These are phyloP conservation scores for Coronaproctus castanopsis DNA, from an alignment of 2,888 invertebrate species.

Conservation along the genomic window DNA sequence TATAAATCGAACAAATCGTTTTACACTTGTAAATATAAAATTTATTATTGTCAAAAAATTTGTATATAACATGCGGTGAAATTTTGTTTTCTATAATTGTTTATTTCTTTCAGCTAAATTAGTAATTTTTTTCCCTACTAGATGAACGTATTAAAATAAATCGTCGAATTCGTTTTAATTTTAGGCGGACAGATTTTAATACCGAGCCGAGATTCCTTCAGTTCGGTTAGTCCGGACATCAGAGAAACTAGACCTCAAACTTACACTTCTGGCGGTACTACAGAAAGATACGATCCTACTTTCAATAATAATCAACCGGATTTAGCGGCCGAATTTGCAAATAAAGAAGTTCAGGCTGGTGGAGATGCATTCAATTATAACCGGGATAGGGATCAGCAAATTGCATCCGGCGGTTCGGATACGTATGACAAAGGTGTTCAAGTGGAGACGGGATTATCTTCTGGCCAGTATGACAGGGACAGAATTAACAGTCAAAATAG, in stretches of 20 bases:
- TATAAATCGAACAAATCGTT: no score
- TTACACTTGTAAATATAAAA: no score
- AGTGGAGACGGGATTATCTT: background rate
- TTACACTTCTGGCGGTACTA: background rate
- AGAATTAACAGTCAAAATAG: background rate
- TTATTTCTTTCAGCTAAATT: no score
- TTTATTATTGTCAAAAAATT: no score
- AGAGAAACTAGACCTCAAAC: background rate
- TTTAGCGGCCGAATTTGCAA: background rate
- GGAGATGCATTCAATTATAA: no score
- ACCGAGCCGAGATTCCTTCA: background rate
- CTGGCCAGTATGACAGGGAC: no score
- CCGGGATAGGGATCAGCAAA: background rate
- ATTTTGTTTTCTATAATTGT: no score
- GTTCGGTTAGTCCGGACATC: background rate
- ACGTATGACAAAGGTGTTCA: background rate
- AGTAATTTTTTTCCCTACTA: no score
- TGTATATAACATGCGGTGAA: no score
- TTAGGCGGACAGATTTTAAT: background rate
- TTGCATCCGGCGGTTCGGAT: background rate
- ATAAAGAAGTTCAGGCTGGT: background rate
- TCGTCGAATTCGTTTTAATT: no score
- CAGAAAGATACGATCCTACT: conserved; percentile 6
- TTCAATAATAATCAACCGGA: conserved; percentile 1
- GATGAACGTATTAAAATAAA: no score